phyloP scores from a whole-genome alignment of 2,888 invertebrate genomes.

The Synanthedon formicaeformis region DNA sequence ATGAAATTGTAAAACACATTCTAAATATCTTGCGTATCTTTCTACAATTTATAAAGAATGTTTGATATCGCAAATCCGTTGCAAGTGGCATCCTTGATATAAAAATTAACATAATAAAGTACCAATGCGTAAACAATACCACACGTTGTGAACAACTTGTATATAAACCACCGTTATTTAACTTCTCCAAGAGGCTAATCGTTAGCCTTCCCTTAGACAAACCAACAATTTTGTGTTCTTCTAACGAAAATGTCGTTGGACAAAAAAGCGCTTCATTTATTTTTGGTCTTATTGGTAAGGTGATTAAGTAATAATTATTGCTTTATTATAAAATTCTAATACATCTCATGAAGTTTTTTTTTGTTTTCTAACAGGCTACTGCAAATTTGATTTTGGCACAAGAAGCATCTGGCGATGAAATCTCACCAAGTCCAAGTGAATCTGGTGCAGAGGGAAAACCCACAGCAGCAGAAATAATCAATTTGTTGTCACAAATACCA shows the following conservation, averaged over 20 bases:
- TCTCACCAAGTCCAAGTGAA: background rate
- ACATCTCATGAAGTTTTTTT: background rate
- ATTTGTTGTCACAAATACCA: background rate
- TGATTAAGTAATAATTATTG: background rate
- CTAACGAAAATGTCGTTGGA: background rate
- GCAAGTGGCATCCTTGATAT: slow-evolving; percentile 4
- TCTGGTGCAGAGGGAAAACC: background rate
- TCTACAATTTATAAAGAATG: no score
- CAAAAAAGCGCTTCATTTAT: background rate
- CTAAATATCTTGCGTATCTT: no score
- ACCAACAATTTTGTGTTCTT: background rate
- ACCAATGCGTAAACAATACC: background rate
- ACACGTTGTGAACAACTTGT: slow-evolving; percentile 10
- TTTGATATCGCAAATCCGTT: background rate
- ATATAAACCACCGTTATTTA: slow-evolving; percentile 13
- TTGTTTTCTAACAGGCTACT: slow-evolving; percentile 12
- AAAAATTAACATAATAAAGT: slow-evolving; percentile 4
- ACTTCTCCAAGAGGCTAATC: background rate
- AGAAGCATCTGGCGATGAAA: slow-evolving; percentile 8
- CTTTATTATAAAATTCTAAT: background rate
- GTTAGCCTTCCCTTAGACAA: background rate
- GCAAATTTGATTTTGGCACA: slow-evolving; percentile 19
- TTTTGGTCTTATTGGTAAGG: background rate
- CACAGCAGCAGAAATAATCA: background rate
- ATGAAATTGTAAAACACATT: no score